phyloP scores from a whole-genome alignment of 2,888 invertebrate genomes.

The Ochropacha duplaris region DNA sequence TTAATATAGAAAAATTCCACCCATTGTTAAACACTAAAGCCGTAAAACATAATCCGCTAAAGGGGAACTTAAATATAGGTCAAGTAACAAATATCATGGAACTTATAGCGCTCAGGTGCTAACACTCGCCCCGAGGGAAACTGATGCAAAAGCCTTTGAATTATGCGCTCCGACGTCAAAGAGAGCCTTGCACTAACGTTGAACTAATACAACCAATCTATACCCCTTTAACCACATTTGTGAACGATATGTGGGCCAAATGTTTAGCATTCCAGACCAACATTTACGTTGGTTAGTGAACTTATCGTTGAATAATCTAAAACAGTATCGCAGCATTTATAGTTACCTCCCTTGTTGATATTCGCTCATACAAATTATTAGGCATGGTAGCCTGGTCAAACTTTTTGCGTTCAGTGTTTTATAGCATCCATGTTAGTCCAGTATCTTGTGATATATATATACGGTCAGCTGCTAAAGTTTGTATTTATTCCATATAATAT shows the following conservation, averaged over 20 bases:
- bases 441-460: no score
- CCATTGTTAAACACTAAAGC: not conserved
- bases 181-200: constrained; percentile 3
- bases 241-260: constrained; percentile 2
- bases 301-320: no score
- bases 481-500: no score
- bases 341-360: no score
- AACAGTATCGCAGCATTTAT: no score
- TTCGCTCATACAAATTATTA: no score
- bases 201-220: constrained; percentile 5
- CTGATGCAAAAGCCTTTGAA: constrained; percentile 16
- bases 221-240: constrained; percentile 3
- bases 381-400: no score
- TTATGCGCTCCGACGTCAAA: constrained; percentile 18
- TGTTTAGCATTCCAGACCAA: not conserved
- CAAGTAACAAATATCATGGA: constrained; percentile 9
- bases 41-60: not conserved
- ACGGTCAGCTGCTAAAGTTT: no score
- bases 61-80: constrained; percentile 9
- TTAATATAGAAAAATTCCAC: not conserved
- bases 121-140: not conserved
- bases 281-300: not conserved
- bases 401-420: no score
- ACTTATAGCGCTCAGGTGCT: constrained; percentile 7
- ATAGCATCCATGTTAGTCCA: no score